Base-by-base conservation (phyloP, 2,113 vertebrate species). In the Tachycineta bicolor region DNA sequence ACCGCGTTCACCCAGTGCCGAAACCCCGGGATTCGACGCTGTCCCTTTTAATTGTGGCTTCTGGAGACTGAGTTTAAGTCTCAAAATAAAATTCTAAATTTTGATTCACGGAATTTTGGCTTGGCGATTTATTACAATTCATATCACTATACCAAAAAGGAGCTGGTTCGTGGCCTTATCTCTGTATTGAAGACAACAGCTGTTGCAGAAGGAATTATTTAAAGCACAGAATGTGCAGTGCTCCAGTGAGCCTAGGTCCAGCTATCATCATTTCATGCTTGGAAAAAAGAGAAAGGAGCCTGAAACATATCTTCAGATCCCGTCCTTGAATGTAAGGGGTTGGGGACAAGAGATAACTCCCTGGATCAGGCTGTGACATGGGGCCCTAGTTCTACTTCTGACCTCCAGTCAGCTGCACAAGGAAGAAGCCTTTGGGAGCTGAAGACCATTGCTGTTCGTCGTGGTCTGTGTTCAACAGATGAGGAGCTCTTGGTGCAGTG, bases 371-470 rank as follows among this genome's bases (percentile, higher is more conserved):
- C 9, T 4, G 21, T 67, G 52, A 41, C 9, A 28, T 21, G 22
- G 31, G 12, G 7, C 14, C 81, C 12, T 29, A 6, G 7, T 37
- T 75, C 39, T 63, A 3, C 33, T 64, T 47, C 34, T 87, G 29
- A 9, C 64, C 39, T 43, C 39, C 23, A 18, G n/a, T 31, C n/a
- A 50, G 11, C 29, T 67, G 24, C 44, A 18, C 46, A 39, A 43
- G 10, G 62, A 67, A 52, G 49, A 58, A 37, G 11, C 43, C 11
- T 81, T 29, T 65, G 41, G 47, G 39, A 75, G 34, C 21, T 63
- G 64, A 18, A 11, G 29, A 5, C 21, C 13, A 10, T 9, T 4
- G 0, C 2, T 29, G 33, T 4, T n/a, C 34, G 58, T 28, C 37
- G 4, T 37, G 20, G 11, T 77, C 15, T 67, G 8, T 39, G 10